These are phyloP conservation scores for Amniataba percoides DNA, from an alignment of 2,797 vertebrate species.

Conservation along the genomic window DNA sequence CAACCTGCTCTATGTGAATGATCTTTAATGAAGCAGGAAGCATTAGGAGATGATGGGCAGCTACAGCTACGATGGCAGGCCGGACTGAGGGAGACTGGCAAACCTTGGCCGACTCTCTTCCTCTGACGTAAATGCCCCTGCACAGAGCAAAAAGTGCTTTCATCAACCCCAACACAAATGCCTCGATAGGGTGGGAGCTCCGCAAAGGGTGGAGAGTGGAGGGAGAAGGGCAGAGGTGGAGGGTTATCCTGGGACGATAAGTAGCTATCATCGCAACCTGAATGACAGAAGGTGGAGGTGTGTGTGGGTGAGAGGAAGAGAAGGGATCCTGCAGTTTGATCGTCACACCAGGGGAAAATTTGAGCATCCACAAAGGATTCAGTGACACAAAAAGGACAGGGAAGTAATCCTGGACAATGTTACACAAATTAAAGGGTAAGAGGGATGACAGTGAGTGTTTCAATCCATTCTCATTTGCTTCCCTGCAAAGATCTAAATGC, in stretches of 20 bases:
- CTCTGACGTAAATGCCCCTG: slow-evolving; percentile 88
- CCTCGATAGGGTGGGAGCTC: slow-evolving; percentile 90
- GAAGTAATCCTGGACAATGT: slow-evolving; percentile 17
- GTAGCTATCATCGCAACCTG: slow-evolving; percentile 88
- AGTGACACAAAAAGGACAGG: not conserved
- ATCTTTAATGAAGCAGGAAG: slow-evolving; percentile 75
- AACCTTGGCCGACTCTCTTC: slow-evolving; percentile 89
- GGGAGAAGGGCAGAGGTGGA: slow-evolving; percentile 81
- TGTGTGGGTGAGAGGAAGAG: slow-evolving; percentile 60
- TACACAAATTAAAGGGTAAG: slow-evolving; percentile 14
- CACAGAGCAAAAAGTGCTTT: slow-evolving; percentile 91
- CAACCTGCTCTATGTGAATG: slow-evolving; percentile 46
- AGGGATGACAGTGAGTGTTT: slow-evolving; percentile 29
- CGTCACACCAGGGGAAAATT: slow-evolving; percentile 5
- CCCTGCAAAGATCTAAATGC: slow-evolving; percentile 6
- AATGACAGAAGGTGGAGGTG: slow-evolving; percentile 78
- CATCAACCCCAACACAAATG: slow-evolving; percentile 87
- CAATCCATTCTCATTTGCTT: slow-evolving; percentile 11
- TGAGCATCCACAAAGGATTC: not conserved
- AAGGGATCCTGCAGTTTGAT: slow-evolving; percentile 11
- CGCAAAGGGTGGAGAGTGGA: slow-evolving; percentile 87
- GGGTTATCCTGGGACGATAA: slow-evolving; percentile 49
- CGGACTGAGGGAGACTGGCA: slow-evolving; percentile 79
- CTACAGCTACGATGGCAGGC: slow-evolving; percentile 41
- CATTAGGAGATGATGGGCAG: slow-evolving; percentile 71